A percentile compares a stretch with the other conserved stretches of the same genome.
These are phyloP conservation scores for Pinna nobilis DNA, from an alignment of 1,140 invertebrate species.

Conservation along the genomic window DNA sequence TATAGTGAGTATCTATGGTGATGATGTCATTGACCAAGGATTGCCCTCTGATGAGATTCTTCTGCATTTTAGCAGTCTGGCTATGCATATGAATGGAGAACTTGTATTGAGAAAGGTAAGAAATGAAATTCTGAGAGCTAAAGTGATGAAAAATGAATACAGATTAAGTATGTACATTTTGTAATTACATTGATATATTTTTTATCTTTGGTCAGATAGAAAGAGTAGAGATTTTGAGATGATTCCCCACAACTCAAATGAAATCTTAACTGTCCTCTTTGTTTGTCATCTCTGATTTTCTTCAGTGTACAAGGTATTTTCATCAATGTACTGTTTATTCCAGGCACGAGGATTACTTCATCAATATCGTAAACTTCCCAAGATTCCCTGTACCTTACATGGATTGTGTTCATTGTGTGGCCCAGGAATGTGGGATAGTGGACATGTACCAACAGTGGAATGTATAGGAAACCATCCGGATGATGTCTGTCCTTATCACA, in stretches of 20 bases:
- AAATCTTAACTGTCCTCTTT: too few species aligned
- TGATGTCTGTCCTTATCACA: conserved; percentile 66
- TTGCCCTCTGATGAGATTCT: conserved; percentile 94
- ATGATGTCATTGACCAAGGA: conserved; percentile 90
- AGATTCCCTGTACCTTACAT: conserved; percentile 91
- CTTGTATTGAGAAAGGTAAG: conserved; percentile 88
- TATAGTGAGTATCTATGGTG: conserved; percentile 93
- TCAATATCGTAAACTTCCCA: conserved; percentile 88
- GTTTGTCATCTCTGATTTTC: too few species aligned
- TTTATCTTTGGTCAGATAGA: too few species aligned
- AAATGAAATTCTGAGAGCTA: not conserved
- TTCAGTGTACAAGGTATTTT: too few species aligned
- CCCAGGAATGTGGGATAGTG: conserved; percentile 94
- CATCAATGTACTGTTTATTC: conserved; percentile 59
- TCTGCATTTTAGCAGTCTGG: conserved; percentile 93
- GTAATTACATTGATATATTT: too few species aligned
- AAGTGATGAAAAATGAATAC: not conserved
- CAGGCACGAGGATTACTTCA: conserved; percentile 90
- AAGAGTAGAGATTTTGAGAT: too few species aligned
- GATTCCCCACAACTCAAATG: too few species aligned
- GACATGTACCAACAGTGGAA: conserved; percentile 79
- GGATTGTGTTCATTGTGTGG: conserved; percentile 91
- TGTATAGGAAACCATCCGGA: conserved; percentile 67
- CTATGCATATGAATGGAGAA: conserved; percentile 96
- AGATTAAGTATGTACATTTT: not conserved